A percentile compares a stretch with the other conserved stretches of the same genome.
These are phyloP conservation scores for Pedionomus torquatus DNA, from an alignment of 2,113 vertebrate genomes.

Conservation along the genomic window DNA sequence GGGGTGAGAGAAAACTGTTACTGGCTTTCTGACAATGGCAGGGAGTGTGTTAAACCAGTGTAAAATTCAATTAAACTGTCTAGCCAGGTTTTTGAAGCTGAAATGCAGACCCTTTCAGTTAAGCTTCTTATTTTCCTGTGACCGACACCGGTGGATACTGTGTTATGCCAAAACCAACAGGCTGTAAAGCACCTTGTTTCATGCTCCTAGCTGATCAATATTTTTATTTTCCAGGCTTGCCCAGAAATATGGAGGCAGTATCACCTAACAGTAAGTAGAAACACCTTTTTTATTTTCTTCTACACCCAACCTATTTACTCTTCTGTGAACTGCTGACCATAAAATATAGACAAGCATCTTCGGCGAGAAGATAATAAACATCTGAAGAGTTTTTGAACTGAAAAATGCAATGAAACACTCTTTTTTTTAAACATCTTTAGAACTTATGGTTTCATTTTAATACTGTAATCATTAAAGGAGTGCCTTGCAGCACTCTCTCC, in stretches of 20 bases:
- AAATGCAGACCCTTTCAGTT: conserved; percentile 88
- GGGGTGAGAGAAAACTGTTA: conserved; percentile 76
- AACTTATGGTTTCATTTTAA: conserved; percentile 47
- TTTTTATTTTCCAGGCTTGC: conserved; percentile 92
- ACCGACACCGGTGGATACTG: conserved; percentile 84
- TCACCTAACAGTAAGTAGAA: conserved; percentile 95
- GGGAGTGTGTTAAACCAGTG: conserved; percentile 88
- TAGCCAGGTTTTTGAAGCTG: conserved; percentile 88
- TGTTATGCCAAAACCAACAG: conserved; percentile 90
- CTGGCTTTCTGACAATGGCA: conserved; percentile 83
- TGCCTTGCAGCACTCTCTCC: background rate
- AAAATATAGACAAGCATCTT: conserved; percentile 85
- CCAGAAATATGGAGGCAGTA: conserved; percentile 99
- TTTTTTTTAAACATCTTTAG: conserved; percentile 59
- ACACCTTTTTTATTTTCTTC: conserved; percentile 84
- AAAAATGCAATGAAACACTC: conserved; percentile 55
- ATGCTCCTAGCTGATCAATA: conserved; percentile 87
- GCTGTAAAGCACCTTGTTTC: conserved; percentile 90
- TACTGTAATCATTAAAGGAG: conserved; percentile 35
- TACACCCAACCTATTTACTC: conserved; percentile 82
- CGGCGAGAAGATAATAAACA: conserved; percentile 81
- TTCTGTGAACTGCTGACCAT: conserved; percentile 84
- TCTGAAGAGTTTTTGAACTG: conserved; percentile 76
- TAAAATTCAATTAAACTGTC: conserved; percentile 91
- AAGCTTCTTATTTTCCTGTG: conserved; percentile 88